Percentiles rank a stretch among this genome's conserved stretches.
These are phyloP conservation scores for Axea sp. DNA, from an alignment of 2,888 invertebrate genomes.

Conservation along the genomic window DNA sequence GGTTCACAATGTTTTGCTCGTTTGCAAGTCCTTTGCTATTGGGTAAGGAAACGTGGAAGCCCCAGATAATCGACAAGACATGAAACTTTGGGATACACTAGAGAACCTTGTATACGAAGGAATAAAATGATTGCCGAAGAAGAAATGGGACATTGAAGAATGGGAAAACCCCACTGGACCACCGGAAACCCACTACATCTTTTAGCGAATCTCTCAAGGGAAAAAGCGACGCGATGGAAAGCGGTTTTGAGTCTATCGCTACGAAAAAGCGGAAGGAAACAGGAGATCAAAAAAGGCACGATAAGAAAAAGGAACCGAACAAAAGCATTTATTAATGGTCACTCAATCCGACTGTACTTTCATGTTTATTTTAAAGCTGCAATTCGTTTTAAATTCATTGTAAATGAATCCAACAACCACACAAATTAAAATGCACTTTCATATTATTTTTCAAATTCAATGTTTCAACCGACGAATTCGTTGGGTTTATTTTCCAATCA, in stretches of 20 bases:
- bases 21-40: conserved; percentile 37
- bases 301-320: conserved; percentile 9
- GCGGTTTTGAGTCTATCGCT: conserved; percentile 40
- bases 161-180: conserved; percentile 45
- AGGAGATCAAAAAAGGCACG: conserved; percentile 34
- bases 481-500: too few relatives aligned
- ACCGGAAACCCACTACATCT: conserved; percentile 46
- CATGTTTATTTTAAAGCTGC: too few relatives aligned
- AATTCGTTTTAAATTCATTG: too few relatives aligned
- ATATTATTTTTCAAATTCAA: too few relatives aligned
- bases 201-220: conserved; percentile 44
- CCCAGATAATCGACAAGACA: conserved; percentile 53
- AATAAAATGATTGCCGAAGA: conserved; percentile 56
- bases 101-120: conserved; percentile 38
- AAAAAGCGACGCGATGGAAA: conserved; percentile 28
- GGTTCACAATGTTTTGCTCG: conserved; percentile 36
- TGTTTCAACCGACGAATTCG: too few relatives aligned
- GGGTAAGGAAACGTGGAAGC: conserved; percentile 19
- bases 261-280: conserved; percentile 13
- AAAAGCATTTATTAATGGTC: conserved; percentile 21
- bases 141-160: conserved; percentile 63
- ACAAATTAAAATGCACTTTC: too few relatives aligned
- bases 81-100: conserved; percentile 25
- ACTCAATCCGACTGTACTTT: background rate
- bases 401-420: too few relatives aligned